These are phyloP conservation scores for Teleogryllus oceanicus DNA, from an alignment of 2,888 invertebrate genomes.

Conservation along the genomic window DNA sequence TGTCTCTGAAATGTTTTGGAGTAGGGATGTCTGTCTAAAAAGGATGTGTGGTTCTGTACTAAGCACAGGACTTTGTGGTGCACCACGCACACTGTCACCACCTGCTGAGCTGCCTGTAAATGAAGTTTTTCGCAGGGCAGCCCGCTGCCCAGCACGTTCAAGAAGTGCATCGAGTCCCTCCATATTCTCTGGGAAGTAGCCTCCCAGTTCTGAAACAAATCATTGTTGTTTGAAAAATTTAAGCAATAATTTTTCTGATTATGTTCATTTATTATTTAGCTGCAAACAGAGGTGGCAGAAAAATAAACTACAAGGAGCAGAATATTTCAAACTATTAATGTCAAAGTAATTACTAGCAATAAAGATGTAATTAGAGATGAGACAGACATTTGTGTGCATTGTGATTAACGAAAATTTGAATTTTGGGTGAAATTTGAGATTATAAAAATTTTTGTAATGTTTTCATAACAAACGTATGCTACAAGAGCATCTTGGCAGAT, in stretches of 20 bases:
- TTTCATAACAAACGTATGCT: no score
- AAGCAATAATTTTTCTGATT: not conserved
- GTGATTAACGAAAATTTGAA: no score
- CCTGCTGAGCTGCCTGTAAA: not conserved
- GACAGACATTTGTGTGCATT: no score
- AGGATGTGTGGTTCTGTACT: not conserved
- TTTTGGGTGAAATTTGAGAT: no score
- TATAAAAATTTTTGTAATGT: no score
- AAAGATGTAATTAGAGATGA: no score
- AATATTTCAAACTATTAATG: no score
- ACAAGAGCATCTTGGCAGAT: no score
- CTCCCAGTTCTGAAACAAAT: conserved; percentile 34
- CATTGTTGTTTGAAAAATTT: not conserved
- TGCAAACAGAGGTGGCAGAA: not conserved
- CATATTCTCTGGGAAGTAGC: conserved; percentile 34
- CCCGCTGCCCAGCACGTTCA: conserved; percentile 33
- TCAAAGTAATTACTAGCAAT: no score
- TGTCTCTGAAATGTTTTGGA: conserved; percentile 12
- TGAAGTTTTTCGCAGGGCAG: conserved; percentile 23
- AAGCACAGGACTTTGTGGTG: no score
- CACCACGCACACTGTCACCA: not conserved
- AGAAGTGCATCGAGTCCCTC: conserved; percentile 37
- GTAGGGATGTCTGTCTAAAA: not conserved
- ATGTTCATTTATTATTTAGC: not conserved
- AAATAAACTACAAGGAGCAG: not conserved